Base-by-base conservation (phyloP, 1,140 invertebrate genomes). In the Spodoptera litura region DNA sequence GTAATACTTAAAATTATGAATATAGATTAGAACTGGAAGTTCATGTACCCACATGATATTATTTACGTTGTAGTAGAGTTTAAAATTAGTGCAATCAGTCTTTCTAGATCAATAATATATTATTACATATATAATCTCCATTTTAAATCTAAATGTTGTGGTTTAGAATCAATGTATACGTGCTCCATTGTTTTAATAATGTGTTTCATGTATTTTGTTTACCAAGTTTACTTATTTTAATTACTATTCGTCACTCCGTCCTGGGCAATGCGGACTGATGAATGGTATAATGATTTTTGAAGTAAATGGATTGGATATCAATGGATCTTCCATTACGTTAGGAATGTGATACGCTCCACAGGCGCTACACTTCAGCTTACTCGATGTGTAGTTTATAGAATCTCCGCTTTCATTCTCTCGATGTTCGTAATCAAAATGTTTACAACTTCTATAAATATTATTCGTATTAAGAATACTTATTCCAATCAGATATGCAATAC, bases 231-330 rank as follows among this genome's bases (percentile, higher is more conserved):
- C 80, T 80, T 44, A 73, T 56, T 72, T 78, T 13, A 62, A 62
- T 55, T 76, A 78, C 80, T 76, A 76, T 82, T 92, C 91, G 77
- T 93, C 90, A 90, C 88, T 94, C 88, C 91, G 93, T 89, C 84
- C 56, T 90, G 93, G 93, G 93, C 93, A 94, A 94, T 94, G 89
- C 93, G 92, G 93, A 94, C 83, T 93, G 91, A 93, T 89, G 93
- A 93, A 92, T 91, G 86, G 89, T 90, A 84, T 8, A 59, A 64
- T 4, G 35, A 12, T 61, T 52, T 44, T 51, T 64, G 9, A 15
- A 80, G 27, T 15, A 66, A 66, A 70, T 58, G 27, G 6, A 51
- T 79, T 38, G 61, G 59, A 79, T 81, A 56, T 80, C 72, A 78
- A 80, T 51, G 52, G 76, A 75, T 79, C 76, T 84, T 79, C 76